These are phyloP conservation scores for Phyllotis vaccarum DNA, from an alignment of 2,797 vertebrate species.

Conservation along the genomic window DNA sequence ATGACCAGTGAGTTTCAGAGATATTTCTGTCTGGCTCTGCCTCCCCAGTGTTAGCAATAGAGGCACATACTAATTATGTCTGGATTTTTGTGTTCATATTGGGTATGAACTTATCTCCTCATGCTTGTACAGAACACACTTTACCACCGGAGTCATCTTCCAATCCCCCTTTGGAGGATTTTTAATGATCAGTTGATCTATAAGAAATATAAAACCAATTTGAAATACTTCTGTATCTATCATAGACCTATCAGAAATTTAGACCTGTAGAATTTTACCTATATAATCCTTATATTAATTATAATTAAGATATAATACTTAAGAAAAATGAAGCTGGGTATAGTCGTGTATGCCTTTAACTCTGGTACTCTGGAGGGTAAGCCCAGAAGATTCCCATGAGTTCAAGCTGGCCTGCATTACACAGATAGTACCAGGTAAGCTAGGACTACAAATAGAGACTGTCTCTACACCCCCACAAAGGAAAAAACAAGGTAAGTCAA, in stretches of 20 bases:
- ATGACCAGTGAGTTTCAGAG: not conserved
- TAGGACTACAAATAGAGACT: not conserved
- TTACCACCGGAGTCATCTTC: not conserved
- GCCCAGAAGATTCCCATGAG: not conserved
- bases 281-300: not conserved
- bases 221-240: not conserved
- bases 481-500: not conserved
- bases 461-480: not conserved
- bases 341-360: not conserved
- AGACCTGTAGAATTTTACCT: not conserved
- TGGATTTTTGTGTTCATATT: not conserved
- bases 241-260: not conserved
- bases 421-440: not conserved
- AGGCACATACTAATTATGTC: not conserved
- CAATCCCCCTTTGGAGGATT: not conserved
- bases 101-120: not conserved
- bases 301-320: not conserved
- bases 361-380: not conserved
- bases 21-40: not conserved
- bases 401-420: not conserved
- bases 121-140: not conserved
- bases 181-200: not conserved
- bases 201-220: not conserved
- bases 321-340: not conserved
- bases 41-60: not conserved